Base-by-base conservation (phyloP, 2,888 invertebrate genomes). In the Brachyptera risi region DNA sequence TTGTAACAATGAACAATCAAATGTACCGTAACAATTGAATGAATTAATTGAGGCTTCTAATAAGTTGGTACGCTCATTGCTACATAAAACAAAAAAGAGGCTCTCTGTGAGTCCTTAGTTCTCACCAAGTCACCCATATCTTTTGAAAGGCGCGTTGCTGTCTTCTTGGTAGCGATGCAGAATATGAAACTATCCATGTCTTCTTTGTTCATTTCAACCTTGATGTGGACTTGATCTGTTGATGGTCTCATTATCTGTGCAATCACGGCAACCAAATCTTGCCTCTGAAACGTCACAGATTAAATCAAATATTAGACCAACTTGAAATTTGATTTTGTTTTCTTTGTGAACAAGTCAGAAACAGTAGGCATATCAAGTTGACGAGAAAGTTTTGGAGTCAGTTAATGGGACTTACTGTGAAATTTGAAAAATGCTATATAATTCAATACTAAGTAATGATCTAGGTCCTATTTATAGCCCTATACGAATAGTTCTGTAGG, bases 131-230 rank as follows among this genome's bases (percentile, higher is more conserved):
- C 98, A 69, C 90, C 88, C 84, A 94, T 90, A 70, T 98, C 98
- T 78, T 96, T 96, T 35, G 88, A 83, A 37, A 96, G 80, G 69
- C 88, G 87, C 0, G 85, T 78, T 59, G 92, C 90, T 37, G 90
- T 85, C 75, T 93, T 95, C 76, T 95, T 96, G 65, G 90, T 85
- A 1, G 94, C 97, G 47, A 97, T 80, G 66, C 92, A 92, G 69
- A 98, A 85, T 2, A 99, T 93, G 78, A 95, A 96, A 50, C 86
- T 86, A 70, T 99, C 99, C 85, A 94, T 89, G 70, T 95, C 91
- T 68, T 93, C 93, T 72, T 87, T 86, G 63, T 92, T 88, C 72
- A 97, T 84, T 68, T 90, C 90, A 44, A 96, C 87, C 71, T 88
- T 87, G 60, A 96, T 80, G 56, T 89, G 86, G 47, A 96, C 80